phyloP scores from a whole-genome alignment of 2,113 vertebrate genomes.

The Eulemur rufifrons region DNA sequence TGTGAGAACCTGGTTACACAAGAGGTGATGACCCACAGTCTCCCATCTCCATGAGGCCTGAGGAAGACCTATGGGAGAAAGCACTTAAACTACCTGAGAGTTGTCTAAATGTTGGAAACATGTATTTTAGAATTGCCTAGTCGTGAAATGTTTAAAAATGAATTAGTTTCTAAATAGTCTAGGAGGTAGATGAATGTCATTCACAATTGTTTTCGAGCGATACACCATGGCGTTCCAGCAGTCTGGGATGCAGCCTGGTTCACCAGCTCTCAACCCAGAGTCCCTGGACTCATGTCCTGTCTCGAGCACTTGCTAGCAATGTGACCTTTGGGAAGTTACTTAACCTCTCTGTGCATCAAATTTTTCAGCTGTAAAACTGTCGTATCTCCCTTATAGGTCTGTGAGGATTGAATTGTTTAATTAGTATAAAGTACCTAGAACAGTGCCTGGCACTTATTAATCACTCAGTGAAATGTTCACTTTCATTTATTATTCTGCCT shows the following conservation, averaged over 20 bases:
- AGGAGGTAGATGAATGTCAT: background rate
- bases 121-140: background rate
- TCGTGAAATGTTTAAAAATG: background rate
- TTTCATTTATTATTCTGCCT: background rate
- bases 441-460: background rate
- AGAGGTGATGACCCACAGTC: background rate
- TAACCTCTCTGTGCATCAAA: background rate
- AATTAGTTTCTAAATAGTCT: background rate
- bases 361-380: background rate
- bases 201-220: background rate
- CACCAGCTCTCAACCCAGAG: background rate
- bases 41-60: background rate
- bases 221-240: rapidly evolving
- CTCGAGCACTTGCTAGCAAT: background rate
- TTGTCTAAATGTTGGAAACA: background rate
- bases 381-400: background rate
- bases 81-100: background rate
- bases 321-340: background rate
- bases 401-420: background rate
- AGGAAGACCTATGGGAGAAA: background rate
- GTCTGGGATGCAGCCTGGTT: background rate
- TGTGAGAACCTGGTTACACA: background rate
- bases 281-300: rapidly evolving
- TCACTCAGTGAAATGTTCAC: background rate
- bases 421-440: background rate